These are phyloP conservation scores for Uloborus diversus DNA, from an alignment of 1,140 invertebrate species.

Conservation along the genomic window DNA sequence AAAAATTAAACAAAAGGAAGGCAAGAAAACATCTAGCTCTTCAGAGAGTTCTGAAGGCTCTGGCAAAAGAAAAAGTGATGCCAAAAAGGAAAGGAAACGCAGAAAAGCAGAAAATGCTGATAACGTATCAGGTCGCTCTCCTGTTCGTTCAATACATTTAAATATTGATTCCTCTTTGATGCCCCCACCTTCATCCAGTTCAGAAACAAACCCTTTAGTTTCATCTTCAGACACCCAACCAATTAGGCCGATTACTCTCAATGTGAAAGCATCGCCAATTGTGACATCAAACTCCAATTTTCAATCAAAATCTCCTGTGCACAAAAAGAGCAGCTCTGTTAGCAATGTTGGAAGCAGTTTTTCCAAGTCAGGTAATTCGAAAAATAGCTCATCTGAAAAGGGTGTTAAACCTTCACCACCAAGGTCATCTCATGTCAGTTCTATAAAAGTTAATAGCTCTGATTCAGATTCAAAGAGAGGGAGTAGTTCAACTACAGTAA, in stretches of 20 bases:
- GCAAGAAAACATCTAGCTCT: slow-evolving; percentile 52
- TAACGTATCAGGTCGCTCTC: slow-evolving; percentile 31
- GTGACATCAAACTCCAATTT: slow-evolving; percentile 31
- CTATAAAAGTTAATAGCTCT: slow-evolving; percentile 2
- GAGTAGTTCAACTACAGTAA: slow-evolving; percentile 12
- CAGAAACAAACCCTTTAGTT: slow-evolving; percentile 8
- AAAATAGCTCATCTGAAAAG: slow-evolving; percentile 34
- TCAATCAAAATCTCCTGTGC: slow-evolving; percentile 47
- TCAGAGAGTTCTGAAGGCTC: slow-evolving; percentile 34
- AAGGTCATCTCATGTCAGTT: slow-evolving; percentile 21
- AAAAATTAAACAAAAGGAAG: slow-evolving; percentile 54
- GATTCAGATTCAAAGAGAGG: slow-evolving; percentile 34
- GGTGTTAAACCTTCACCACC: slow-evolving; percentile 44
- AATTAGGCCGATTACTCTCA: slow-evolving; percentile 56
- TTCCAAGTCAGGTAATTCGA: slow-evolving; percentile 19
- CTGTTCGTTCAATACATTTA: slow-evolving; percentile 45
- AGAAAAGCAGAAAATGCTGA: slow-evolving; percentile 69
- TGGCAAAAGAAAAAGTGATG: slow-evolving; percentile 72
- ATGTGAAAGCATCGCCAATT: slow-evolving; percentile 49
- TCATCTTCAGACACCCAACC: slow-evolving; percentile 43
- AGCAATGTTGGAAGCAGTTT: slow-evolving; percentile 7
- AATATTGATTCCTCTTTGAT: slow-evolving; percentile 55
- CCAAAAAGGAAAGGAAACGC: slow-evolving; percentile 70
- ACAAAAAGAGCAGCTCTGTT: slow-evolving; percentile 31
- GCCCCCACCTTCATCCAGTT: slow-evolving; percentile 51